A percentile compares a stretch with the other conserved stretches of the same genome.
These are phyloP conservation scores for Eueremaeus valkanovi DNA, from an alignment of 2,888 invertebrate species.

Conservation along the genomic window DNA sequence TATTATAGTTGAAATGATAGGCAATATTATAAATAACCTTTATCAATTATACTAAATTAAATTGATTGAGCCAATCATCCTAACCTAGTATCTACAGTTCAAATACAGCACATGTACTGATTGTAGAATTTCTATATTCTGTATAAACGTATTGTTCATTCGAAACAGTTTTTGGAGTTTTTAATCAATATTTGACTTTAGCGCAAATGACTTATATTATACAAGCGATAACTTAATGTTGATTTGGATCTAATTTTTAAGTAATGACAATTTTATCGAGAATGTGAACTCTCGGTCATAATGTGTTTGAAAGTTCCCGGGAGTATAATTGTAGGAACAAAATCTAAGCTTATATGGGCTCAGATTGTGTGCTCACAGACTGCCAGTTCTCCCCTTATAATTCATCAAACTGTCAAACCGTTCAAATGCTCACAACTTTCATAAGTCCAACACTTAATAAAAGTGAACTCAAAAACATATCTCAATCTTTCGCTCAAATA, in stretches of 20 bases:
- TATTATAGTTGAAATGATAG: no score
- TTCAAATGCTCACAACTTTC: background rate
- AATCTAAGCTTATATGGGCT: background rate
- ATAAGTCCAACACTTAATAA: background rate
- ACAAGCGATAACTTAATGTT: no score
- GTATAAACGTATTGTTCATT: no score
- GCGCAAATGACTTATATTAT: no score
- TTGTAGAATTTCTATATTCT: no score
- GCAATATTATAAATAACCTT: no score
- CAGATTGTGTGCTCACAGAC: background rate
- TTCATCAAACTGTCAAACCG: conserved; percentile 1
- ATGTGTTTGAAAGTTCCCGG: background rate
- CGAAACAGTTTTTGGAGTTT: no score
- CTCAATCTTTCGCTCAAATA: background rate
- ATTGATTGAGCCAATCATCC: no score
- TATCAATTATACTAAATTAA: no score
- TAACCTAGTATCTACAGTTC: no score
- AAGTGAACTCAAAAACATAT: background rate
- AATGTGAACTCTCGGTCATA: background rate
- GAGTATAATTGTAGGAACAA: background rate
- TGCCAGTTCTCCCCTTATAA: background rate
- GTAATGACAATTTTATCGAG: background rate
- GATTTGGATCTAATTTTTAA: background rate
- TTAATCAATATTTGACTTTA: no score
- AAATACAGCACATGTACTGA: no score